phyloP scores from a whole-genome alignment of 2,113 vertebrate genomes.

The Erinaceus europaeus region DNA sequence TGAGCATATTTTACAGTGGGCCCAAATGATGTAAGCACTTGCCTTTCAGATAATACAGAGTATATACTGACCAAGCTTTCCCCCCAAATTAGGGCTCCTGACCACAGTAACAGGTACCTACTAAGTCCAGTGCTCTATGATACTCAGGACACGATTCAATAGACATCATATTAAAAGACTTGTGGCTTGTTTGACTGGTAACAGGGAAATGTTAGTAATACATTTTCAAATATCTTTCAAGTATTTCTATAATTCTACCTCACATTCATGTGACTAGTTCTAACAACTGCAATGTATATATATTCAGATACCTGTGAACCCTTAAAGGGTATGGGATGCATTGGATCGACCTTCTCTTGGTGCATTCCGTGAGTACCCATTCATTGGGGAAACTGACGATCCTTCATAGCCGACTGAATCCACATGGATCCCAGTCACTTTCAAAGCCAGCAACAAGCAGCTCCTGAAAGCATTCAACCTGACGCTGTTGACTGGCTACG shows the following conservation, averaged over 20 bases:
- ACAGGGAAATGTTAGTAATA: neutral
- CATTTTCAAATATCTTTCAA: neutral
- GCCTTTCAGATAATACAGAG: neutral
- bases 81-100: neutral
- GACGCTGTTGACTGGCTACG: too few relatives aligned
- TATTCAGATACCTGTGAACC: neutral
- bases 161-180: neutral
- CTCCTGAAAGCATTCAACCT: too few relatives aligned
- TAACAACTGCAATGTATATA: conserved; percentile 4
- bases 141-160: neutral
- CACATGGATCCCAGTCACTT: too few relatives aligned
- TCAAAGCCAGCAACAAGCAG: too few relatives aligned
- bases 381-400: too few relatives aligned
- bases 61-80: neutral
- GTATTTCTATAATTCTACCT: neutral
- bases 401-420: too few relatives aligned
- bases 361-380: too few relatives aligned
- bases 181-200: neutral
- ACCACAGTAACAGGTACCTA: neutral
- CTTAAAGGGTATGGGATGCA: neutral
- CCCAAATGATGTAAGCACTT: neutral
- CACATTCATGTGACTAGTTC: neutral
- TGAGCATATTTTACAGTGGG: neutral
- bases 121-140: too few relatives aligned
- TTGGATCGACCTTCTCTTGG: too few relatives aligned